Percentiles rank a stretch among this genome's conserved stretches.
phyloP scores from a whole-genome alignment of 2,113 vertebrate species.

The Leiothrix lutea region DNA sequence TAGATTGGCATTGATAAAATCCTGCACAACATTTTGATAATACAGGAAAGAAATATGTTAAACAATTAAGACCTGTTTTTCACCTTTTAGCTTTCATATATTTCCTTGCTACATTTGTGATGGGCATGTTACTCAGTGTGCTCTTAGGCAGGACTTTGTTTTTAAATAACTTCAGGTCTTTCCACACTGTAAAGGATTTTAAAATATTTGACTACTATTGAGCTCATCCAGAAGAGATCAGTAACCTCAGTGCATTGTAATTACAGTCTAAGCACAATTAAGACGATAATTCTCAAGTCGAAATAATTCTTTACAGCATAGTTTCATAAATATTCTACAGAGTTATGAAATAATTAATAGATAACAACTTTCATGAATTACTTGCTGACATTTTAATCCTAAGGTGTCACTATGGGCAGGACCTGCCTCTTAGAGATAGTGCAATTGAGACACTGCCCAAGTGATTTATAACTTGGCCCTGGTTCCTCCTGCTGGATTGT shows the following conservation, averaged over 20 bases:
- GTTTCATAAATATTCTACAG: not conserved
- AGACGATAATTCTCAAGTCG: not conserved
- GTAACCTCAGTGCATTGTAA: not conserved
- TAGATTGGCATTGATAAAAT: not conserved
- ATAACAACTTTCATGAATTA: conserved; percentile 16
- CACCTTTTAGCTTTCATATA: not conserved
- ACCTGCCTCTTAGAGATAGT: not conserved
- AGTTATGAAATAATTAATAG: not conserved
- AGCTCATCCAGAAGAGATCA: not conserved
- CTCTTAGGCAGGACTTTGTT: not conserved
- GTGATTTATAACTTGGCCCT: not conserved
- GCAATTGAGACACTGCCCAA: not conserved
- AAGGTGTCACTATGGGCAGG: not conserved
- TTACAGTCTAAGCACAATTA: not conserved
- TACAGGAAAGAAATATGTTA: not conserved
- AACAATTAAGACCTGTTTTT: not conserved
- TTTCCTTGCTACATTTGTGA: not conserved
- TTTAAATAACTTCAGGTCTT: not conserved
- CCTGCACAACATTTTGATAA: not conserved
- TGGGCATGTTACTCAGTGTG: not conserved
- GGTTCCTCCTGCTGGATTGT: not conserved
- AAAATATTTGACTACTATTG: not conserved
- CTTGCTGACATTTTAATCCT: conserved; percentile 32
- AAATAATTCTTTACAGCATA: not conserved
- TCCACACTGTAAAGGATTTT: not conserved